Percentiles rank a stretch among this genome's conserved stretches.
Evolutionary conservation across 2,797 vertebrate genomes (phyloP).

Genomic region (Urophycis tenuis): DNA sequence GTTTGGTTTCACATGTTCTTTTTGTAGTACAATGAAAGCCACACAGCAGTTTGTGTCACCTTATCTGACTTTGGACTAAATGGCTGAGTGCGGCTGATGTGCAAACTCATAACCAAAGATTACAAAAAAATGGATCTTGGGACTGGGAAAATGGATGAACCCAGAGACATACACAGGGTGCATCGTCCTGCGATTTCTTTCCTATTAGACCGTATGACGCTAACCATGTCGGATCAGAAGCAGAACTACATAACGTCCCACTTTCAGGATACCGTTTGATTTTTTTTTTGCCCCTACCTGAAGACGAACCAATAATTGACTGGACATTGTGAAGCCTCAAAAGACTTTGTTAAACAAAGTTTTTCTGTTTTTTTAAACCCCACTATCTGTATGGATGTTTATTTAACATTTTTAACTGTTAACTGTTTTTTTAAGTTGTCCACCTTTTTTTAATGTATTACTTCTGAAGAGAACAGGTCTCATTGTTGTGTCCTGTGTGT

Average conservation of each 20-base stretch:
- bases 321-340: conserved; percentile 14
- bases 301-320: neutral
- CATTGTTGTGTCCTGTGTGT: conserved; percentile 41
- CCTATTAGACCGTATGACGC: neutral
- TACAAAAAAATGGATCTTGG: conserved; percentile 34
- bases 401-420: conserved; percentile 22
- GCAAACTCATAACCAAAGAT: conserved; percentile 71
- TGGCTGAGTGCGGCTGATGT: conserved; percentile 41
- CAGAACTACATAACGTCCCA: conserved; percentile 11
- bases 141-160: conserved; percentile 33
- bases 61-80: conserved; percentile 28
- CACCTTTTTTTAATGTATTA: conserved; percentile 69
- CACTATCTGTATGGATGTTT: conserved; percentile 22
- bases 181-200: neutral
- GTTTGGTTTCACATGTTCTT: conserved; percentile 8
- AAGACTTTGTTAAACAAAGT: conserved; percentile 30
- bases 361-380: conserved; percentile 36
- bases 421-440: conserved; percentile 49
- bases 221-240: conserved; percentile 23
- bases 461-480: conserved; percentile 40
- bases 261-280: conserved; percentile 31
- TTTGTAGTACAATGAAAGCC: conserved; percentile 24
- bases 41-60: conserved; percentile 27
- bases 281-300: conserved; percentile 21
- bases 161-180: conserved; percentile 15